These are phyloP conservation scores for Siniperca undulata DNA, from an alignment of 2,797 vertebrate species.

Conservation along the genomic window DNA sequence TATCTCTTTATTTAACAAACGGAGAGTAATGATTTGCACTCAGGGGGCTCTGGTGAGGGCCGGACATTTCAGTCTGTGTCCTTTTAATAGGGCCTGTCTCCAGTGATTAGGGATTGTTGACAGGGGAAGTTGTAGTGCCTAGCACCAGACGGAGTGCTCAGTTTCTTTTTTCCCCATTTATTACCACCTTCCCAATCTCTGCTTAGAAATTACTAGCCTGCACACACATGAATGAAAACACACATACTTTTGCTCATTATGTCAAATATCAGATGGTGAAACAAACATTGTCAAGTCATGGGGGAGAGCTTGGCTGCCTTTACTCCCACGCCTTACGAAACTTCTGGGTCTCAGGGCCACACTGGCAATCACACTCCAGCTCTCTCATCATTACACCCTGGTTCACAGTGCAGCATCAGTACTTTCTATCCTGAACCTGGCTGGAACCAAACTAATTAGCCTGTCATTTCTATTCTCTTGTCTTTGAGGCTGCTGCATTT, in stretches of 20 bases:
- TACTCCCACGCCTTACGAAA: constrained; percentile 65
- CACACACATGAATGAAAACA: constrained; percentile 27
- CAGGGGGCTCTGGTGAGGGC: constrained; percentile 69
- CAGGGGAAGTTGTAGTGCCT: constrained; percentile 72
- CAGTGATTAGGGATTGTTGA: constrained; percentile 81
- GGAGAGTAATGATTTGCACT: constrained; percentile 78
- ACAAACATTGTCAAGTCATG: constrained; percentile 68
- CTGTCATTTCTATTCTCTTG: constrained; percentile 74
- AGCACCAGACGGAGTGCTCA: constrained; percentile 62
- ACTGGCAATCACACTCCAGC: constrained; percentile 63
- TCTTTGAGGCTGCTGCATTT: constrained; percentile 72
- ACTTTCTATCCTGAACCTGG: constrained; percentile 67
- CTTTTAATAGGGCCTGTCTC: constrained; percentile 80
- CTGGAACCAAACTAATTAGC: constrained; percentile 79
- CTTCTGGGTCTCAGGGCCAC: constrained; percentile 72
- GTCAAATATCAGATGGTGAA: constrained; percentile 76
- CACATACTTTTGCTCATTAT: constrained; percentile 71
- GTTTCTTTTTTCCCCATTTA: constrained; percentile 64
- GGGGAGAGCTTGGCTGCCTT: constrained; percentile 54
- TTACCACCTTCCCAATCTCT: constrained; percentile 60
- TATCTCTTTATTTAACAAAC: constrained; percentile 70
- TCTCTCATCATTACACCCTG: constrained; percentile 72
- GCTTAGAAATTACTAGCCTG: constrained; percentile 33
- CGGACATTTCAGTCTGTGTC: constrained; percentile 74
- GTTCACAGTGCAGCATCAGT: constrained; percentile 67